Evolutionary conservation across 2,888 invertebrate species (phyloP).

Genomic region (Homarus gammarus): DNA sequence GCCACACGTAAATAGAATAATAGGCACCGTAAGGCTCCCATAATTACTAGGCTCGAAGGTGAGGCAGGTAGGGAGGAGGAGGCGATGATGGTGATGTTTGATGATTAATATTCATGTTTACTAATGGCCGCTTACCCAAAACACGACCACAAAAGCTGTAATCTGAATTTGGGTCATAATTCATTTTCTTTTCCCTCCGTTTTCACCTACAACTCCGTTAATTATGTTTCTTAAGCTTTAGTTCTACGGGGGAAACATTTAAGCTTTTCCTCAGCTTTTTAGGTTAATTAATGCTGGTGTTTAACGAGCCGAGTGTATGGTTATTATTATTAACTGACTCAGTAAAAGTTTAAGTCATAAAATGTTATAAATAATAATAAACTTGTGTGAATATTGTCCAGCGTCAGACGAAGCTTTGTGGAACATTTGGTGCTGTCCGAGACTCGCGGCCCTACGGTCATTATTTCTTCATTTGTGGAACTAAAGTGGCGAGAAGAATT

Average conservation of each 20-base stretch:
- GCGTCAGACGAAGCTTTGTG: neutral
- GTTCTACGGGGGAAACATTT: neutral
- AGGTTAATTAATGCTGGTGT: no score
- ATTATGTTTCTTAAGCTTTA: neutral
- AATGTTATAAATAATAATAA: no score
- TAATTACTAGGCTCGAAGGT: neutral
- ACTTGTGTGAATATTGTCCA: no score
- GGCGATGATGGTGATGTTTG: neutral
- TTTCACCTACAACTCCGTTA: neutral
- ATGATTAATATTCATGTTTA: neutral
- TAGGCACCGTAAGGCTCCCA: neutral
- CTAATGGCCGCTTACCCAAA: neutral
- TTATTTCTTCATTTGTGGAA: slow-evolving; percentile 9
- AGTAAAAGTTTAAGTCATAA: no score
- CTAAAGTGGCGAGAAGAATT: slow-evolving; percentile 2
- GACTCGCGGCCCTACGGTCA: neutral
- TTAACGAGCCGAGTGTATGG: no score
- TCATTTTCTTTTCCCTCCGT: neutral
- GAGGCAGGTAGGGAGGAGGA: neutral
- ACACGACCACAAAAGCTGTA: neutral
- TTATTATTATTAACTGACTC: no score
- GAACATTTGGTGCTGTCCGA: neutral
- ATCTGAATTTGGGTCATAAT: slow-evolving; percentile 14
- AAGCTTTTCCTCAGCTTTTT: no score
- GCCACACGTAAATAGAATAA: neutral